Evolutionary conservation across 2,888 invertebrate genomes (phyloP).

Genomic region (Branchipolynoe longqiensis): DNA sequence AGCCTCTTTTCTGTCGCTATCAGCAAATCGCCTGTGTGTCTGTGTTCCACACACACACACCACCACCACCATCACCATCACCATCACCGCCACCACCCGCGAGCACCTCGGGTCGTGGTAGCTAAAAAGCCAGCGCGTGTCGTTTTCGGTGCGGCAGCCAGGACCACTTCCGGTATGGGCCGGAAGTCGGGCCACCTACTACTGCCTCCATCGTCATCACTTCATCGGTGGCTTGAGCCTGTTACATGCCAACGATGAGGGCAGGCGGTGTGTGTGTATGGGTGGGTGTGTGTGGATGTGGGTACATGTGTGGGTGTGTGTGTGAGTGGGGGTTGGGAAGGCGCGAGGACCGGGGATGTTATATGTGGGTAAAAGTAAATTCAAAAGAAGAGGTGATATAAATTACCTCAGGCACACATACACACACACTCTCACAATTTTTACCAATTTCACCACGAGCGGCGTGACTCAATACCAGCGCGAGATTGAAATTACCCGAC

Average conservation of each 20-base stretch:
- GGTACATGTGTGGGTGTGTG: no score
- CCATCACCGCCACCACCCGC: not conserved
- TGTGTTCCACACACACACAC: not conserved
- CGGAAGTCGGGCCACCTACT: not conserved
- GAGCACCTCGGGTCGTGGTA: not conserved
- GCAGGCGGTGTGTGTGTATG: no score
- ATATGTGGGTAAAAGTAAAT: no score
- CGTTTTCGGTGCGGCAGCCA: not conserved
- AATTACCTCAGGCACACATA: conserved; percentile 49
- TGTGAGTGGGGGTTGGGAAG: no score
- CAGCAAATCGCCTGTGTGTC: no score
- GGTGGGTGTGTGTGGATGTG: no score
- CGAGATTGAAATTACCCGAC: conserved; percentile 45
- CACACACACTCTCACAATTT: no score
- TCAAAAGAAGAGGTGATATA: conserved; percentile 31
- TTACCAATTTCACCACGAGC: conserved; percentile 20
- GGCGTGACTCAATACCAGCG: conserved; percentile 39
- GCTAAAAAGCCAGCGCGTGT: conserved; percentile 8
- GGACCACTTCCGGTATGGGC: not conserved
- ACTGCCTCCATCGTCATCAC: not conserved
- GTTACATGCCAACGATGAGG: not conserved
- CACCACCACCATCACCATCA: not conserved
- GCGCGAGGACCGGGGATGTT: no score
- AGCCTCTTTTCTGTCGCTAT: no score
- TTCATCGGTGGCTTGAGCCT: not conserved